Conservation (phyloP, 2,888 invertebrate species). For the Cheiracanthium punctorium region DNA sequence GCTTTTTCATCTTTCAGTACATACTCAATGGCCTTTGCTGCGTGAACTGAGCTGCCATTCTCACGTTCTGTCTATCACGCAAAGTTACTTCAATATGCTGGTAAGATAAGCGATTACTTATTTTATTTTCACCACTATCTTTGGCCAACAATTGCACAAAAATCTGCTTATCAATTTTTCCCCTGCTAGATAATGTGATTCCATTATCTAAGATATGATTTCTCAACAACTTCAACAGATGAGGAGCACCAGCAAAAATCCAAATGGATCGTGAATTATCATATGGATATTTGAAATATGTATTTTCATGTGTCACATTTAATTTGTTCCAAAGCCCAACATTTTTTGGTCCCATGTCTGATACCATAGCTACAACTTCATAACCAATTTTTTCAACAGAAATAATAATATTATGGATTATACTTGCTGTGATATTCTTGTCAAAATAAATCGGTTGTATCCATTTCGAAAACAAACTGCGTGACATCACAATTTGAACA, state of each 20-base stretch:
- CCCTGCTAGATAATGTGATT: not conserved
- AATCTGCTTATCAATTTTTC: not conserved
- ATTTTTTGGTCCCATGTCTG: not conserved
- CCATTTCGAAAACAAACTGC: not conserved
- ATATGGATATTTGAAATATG: not conserved
- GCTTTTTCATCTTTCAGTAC: not conserved
- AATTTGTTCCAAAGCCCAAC: not conserved
- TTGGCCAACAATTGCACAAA: not conserved
- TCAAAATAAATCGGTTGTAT: not conserved
- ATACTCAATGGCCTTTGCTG: not conserved
- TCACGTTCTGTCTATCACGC: not conserved
- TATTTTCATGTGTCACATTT: not conserved
- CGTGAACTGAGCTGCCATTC: not conserved
- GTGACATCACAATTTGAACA: not conserved
- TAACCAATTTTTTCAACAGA: not conserved
- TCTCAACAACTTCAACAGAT: not conserved
- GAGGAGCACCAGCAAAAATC: not conserved
- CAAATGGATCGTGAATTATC: not conserved
- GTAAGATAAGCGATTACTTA: not conserved
- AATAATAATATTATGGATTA: not conserved
- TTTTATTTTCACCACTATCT: not conserved
- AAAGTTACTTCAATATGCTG: not conserved
- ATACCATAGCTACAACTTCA: not conserved
- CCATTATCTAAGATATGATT: not conserved
- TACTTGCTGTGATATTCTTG: not conserved